Base-by-base conservation (phyloP, 1,140 invertebrate species). In the Trachymyrmex cornetzi region DNA sequence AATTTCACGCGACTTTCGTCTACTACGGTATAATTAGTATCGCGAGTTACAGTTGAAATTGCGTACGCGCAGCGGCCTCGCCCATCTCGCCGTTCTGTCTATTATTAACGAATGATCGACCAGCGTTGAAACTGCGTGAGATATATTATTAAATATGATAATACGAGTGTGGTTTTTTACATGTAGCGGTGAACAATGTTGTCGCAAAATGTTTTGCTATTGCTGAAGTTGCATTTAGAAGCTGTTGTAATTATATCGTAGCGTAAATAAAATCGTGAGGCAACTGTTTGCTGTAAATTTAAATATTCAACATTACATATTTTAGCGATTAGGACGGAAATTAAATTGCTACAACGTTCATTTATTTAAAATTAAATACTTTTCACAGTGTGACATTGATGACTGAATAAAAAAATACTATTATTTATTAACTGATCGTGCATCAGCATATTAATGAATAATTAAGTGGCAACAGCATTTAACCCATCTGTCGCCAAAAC, bases 61-160 rank as follows among this genome's bases (percentile, higher is more conserved):
- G 50, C 48, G 64, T 69, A 69, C 64, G 64, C 30, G 27, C 48
- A 5, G 24, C 24, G 59, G 22, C 79, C 79, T 81, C 79, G 66
- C 66, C 79, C 79, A 81, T 81, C 50, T 30, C 66, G 48, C 50
- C 50, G 30, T 38, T 30, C 48, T 81, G 27, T 71, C 79, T 81
- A 72, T 81, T 72, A 81, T 81, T 81, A 81, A 81, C 64, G 79
- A 81, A 59, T 71, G 79, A 81, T 81, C 66, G 79, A 72, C 22
- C 66, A 55, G 16, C 79, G 22, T 59, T 50, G 50, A 81, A 72
- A 81, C 79, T 34, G 50, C 79, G 50, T 19, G 79, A 57, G n/a
- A n/a, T n/a, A n/a, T 72, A 81, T 81, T 81, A 81, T 72, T 72
- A 72, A 81, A 66, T 81, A 71, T 72, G 79, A 81, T 66, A 81